Evolutionary conservation across 2,797 vertebrate genomes (phyloP), one percentile per base, ranked within the genome.

Genomic region (Crypturellus tataupa): DNA sequence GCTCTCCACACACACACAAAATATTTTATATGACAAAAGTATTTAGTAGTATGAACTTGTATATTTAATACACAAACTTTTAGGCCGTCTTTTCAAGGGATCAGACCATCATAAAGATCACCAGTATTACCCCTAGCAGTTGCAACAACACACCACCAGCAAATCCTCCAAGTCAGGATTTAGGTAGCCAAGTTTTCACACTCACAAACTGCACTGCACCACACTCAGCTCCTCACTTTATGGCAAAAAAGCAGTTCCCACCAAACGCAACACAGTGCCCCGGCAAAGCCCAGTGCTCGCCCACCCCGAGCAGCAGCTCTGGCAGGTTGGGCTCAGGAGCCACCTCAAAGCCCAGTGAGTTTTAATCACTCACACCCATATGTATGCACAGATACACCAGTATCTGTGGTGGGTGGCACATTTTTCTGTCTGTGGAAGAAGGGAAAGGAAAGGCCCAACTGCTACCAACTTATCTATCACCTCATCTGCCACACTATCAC

Each of bases 401-500:
- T 1, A 4, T 23, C 72, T 44, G 20, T 10, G 58, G 65, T 0
- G 0, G 85, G 19, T 70, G 59, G 73, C 91, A 87, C 60, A 35
- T 47, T 49, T 82, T 89, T 58, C 19, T 68, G 42, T 6, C 42
- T 35, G 11, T 29, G 80, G 35, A 71, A 20, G 9, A 20, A 33
- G 84, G 68, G 72, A 93, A 90, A 92, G 55, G 46, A 73, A 95
- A 93, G 92, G 44, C 47, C 82, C 63, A 86, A 40, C 39, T 84
- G 82, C 85, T 88, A 53, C 80, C 15, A 58, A 49, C 51, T 86
- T 77, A 79, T n/a, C 76, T 49, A 37, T 55, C 59, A 80, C 11
- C 42, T 80, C 46, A 76, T 67, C 63, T 89, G 80, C 67, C 70
- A 81, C 68, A 18, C 51, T 72, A 24, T 56, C 63, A 58, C 73